These are phyloP conservation scores for Lasioglossum oenotherae DNA, from an alignment of 2,888 invertebrate genomes.

Conservation along the genomic window DNA sequence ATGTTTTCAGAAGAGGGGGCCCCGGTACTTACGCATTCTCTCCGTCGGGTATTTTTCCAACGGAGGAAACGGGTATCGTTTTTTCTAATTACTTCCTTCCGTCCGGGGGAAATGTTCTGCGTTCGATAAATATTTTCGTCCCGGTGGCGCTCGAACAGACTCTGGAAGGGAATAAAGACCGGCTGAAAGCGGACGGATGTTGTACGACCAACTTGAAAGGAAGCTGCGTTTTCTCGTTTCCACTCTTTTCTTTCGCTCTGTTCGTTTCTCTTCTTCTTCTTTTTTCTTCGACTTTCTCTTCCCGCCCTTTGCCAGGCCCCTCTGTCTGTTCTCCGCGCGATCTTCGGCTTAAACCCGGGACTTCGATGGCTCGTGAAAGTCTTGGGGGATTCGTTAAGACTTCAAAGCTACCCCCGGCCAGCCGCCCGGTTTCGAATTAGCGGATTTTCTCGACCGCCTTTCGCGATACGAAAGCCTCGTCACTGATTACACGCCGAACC, in stretches of 20 bases:
- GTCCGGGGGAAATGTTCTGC: neutral
- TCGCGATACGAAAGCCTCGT: constrained; percentile 38
- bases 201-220: constrained; percentile 27
- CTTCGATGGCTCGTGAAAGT: constrained; percentile 69
- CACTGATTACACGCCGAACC: constrained; percentile 48
- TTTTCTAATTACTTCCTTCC: constrained; percentile 21
- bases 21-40: neutral
- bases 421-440: constrained; percentile 65
- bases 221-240: constrained; percentile 6
- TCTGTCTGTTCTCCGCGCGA: neutral
- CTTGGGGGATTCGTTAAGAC: constrained; percentile 69
- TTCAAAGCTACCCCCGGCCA: constrained; percentile 69
- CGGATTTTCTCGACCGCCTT: constrained; percentile 57
- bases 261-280: neutral
- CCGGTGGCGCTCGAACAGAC: neutral
- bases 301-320: neutral
- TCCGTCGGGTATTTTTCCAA: constrained; percentile 1
- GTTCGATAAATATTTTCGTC: constrained; percentile 22
- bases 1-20: constrained; percentile 11
- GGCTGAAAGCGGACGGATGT: constrained; percentile 38
- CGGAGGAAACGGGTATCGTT: neutral
- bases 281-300: neutral
- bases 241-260: neutral
- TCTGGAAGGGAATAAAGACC: constrained; percentile 15
- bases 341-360: constrained; percentile 44